Base-by-base conservation (phyloP, 2,797 vertebrate genomes). In the Crax fasciolata region DNA sequence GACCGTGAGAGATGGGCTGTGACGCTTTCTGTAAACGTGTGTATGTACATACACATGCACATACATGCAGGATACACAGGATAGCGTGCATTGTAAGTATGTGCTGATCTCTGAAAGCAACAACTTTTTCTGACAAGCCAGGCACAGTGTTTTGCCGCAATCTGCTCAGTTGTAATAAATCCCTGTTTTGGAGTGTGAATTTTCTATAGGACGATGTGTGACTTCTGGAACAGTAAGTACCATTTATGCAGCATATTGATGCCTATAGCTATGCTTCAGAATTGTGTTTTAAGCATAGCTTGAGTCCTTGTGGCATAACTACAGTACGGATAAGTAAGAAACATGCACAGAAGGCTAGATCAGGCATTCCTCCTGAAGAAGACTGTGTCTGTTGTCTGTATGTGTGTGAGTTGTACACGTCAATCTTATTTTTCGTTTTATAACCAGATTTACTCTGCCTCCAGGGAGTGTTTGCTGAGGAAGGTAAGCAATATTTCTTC, bases 401-500 rank as follows among this genome's bases (percentile, higher is more conserved):
- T 61, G 52, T 66, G 49, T 52, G 49, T 38, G 57, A 93, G 61
- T 91, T 92, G 67, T 35, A 78, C 74, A 63, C 38, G 75, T 96
- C 35, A 35, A 91, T 62, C 76, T 84, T 75, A 41, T 32, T 93
- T 95, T 84, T 74, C 19, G 17, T 90, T 94, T 65, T 48, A 39
- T 88, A 81, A 87, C 35, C 52, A 87, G 62, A 67, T 94, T 89
- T 77, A 59, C 28, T 63, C 59, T 76, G 55, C 61, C 75, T 77
- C 76, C 81, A 63, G 79, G 66, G 84, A 74, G 52, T 67, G 61
- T 84, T 70, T 94, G 70, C 93, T 82, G 75, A 88, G 58, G 57
- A 92, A 97, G 96, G 97, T 97, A 97, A 98, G 97, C 73, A 91
- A 15, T 67, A 66, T 84, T 97, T 94, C 61, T 72, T 57, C 54